Conservation (phyloP, 2,113 vertebrate species). For the Sapayoa aenigma region DNA sequence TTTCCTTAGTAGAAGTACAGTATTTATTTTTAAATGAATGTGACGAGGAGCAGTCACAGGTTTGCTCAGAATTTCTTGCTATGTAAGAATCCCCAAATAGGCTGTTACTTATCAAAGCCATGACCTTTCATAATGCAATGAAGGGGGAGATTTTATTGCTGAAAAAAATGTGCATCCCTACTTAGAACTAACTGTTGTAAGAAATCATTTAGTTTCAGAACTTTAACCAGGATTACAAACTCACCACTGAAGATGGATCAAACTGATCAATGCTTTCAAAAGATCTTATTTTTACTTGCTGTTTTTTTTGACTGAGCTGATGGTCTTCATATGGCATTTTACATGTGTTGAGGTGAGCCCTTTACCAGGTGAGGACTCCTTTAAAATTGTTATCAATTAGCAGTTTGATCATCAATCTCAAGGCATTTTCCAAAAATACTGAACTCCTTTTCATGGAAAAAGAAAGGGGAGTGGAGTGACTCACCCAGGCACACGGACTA, state of each 20-base stretch:
- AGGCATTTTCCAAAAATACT: background rate
- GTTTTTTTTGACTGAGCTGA: background rate
- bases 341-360: background rate
- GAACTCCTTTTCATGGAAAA: constrained; percentile 31
- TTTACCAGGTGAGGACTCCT: background rate
- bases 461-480: background rate
- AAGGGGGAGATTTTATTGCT: background rate
- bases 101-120: background rate
- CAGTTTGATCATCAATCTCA: background rate
- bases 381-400: background rate
- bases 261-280: background rate
- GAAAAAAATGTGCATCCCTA: background rate
- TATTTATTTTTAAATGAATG: background rate
- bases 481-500: background rate
- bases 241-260: background rate
- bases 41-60: background rate
- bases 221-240: background rate
- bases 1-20: background rate
- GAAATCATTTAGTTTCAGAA: background rate
- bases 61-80: background rate
- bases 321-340: background rate
- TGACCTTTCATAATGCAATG: background rate
- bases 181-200: background rate
- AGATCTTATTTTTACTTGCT: background rate
- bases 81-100: background rate